Evolutionary conservation across 2,888 invertebrate species (phyloP), one percentile per base, ranked within the genome.

Genomic region (Cordilura impudica): DNA sequence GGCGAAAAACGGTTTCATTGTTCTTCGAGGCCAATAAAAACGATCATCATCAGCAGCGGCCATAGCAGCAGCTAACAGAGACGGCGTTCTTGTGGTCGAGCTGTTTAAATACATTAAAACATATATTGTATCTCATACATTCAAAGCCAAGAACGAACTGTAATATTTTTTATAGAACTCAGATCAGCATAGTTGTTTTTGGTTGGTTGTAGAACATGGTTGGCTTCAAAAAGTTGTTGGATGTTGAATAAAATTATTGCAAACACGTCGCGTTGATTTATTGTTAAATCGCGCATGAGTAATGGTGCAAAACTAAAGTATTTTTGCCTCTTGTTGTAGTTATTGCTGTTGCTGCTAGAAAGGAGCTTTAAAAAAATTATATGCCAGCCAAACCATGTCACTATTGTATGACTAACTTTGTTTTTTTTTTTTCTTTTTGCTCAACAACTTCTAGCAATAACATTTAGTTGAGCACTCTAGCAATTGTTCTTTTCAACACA

Each of bases 181-280:
- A 58, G 53, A 73, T 76, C 14, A 39, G 43, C 47, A 51, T 69
- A 54, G 54, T 75, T 75, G 18, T 63, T 61, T 75, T 56, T 56
- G 26, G 69, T 43, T 65, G 54, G 39, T 51, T 76, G 69, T 56
- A 47, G 47, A 69, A 72, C 66, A 72, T 79, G 74, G 63, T 78
- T 77, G 78, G 75, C 66, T 78, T 74, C 53, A 63, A 60, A 71
- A 76, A 72, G 69, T 76, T 72, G 78, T 78, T 77, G 80, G 76
- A 71, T 81, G 81, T 81, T 87, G 87, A 87, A 87, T 87, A 86
- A 87, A 87, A 87, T 87, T 87, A 87, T 88, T 87, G 88, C 87
- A 86, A 87, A 87, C 87, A 87, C 88, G 87, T 87, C 87, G 86
- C 87, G 86, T 87, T 87, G 87, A 87, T 87, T 87, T 87, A 87